Evolutionary conservation across 2,888 invertebrate genomes (phyloP), one percentile per base, ranked within the genome.

Genomic region (Rhagium mordax): DNA sequence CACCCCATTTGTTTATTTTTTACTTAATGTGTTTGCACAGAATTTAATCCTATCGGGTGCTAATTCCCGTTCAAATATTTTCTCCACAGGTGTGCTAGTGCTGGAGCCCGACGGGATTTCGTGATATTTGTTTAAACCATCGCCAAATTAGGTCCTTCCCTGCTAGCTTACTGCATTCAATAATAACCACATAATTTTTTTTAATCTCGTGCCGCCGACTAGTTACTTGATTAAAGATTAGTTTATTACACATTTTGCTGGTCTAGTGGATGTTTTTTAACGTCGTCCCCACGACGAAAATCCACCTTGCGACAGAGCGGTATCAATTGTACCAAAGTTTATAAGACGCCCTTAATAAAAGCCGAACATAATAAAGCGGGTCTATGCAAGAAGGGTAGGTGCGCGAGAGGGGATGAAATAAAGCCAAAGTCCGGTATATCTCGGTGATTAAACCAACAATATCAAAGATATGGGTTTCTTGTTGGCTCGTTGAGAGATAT

Each of bases 401-500:
- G 65, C 29, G 33, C 49, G 74, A 66, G 60, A 72, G 59, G 72
- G 70, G 61, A 60, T 51, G 77, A 81, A 79, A 81, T 82, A 83
- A 81, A 79, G 83, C 81, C 81, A 78, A 81, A 81, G 81, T 83
- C 82, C 81, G 83, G 81, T 81, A 80, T 82, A 81, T 81, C 79
- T 73, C 74, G 79, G 83, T 82, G 84, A 85, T 85, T 85, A 85
- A 82, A 84, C 84, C 84, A 84, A 85, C 84, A 85, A 85, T 84
- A 85, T 85, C 85, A 85, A 85, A 86, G 86, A 86, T 85, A 85
- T 83, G 84, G 84, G 83, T 83, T 85, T 84, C 84, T 84, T 84
- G 85, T 82, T 79, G 79, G 75, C 77, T 75, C 78, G 74, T 75
- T 78, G 82, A 79, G 83, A 84, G 84, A 84, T 85, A 80, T 78